phyloP scores from a whole-genome alignment of 2,888 invertebrate genomes.

The Frankliniella fusca region DNA sequence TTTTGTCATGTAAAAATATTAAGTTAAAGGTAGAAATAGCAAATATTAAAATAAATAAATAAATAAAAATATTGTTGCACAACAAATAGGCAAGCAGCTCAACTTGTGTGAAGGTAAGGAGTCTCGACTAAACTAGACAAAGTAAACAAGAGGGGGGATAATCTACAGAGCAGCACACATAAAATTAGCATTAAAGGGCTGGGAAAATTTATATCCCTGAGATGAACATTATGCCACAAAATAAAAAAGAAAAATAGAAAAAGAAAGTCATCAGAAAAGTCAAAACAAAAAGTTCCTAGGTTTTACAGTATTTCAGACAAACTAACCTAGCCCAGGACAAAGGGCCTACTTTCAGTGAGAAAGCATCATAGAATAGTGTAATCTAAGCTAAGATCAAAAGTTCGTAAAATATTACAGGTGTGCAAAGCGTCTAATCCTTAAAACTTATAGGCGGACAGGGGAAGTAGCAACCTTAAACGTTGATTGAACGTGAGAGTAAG shows the following conservation, averaged over 20 bases:
- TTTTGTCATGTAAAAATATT: neutral
- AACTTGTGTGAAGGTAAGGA: neutral
- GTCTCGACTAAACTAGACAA: neutral
- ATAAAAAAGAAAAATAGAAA: neutral
- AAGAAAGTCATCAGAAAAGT: neutral
- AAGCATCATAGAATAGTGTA: neutral
- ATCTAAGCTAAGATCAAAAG: neutral
- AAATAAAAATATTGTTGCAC: neutral
- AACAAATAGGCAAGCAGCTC: neutral
- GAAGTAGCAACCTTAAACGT: neutral
- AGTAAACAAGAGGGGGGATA: neutral
- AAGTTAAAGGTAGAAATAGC: neutral
- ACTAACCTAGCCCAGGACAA: conserved; percentile 1
- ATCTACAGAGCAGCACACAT: neutral
- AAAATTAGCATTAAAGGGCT: neutral
- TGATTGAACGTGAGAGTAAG: neutral
- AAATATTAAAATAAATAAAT: neutral
- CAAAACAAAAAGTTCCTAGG: neutral
- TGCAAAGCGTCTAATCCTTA: neutral
- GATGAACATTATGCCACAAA: neutral
- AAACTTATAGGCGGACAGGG: neutral
- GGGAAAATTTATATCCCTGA: neutral
- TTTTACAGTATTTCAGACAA: neutral
- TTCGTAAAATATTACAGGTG: neutral
- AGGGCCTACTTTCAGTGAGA: no score